A percentile compares a stretch with the other conserved stretches of the same genome.
Conservation (phyloP, 2,888 invertebrate species). For the Pilophorus perplexus region DNA sequence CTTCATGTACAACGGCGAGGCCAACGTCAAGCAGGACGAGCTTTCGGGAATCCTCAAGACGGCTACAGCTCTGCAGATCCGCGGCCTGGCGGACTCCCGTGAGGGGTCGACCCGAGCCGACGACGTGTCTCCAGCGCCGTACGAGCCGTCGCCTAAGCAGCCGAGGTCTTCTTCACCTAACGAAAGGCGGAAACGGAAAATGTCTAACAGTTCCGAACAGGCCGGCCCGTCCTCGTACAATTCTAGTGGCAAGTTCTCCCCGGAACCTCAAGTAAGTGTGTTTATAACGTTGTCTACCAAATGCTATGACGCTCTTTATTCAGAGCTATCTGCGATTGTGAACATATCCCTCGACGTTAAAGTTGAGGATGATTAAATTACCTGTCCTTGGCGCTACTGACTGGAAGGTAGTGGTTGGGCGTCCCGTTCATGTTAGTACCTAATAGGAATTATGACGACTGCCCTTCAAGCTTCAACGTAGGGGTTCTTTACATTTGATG, state of each 20-base stretch:
- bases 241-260: conserved; percentile 53
- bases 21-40: conserved; percentile 87
- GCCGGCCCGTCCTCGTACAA: conserved; percentile 44
- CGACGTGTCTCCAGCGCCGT: conserved; percentile 44
- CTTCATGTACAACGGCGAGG: conserved; percentile 92
- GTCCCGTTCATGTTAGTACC: too few relatives aligned
- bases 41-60: conserved; percentile 88
- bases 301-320: too few relatives aligned
- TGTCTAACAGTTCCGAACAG: conserved; percentile 58
- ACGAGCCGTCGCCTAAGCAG: conserved; percentile 39
- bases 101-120: conserved; percentile 48
- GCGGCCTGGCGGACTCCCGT: conserved; percentile 76
- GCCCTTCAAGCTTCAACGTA: too few relatives aligned
- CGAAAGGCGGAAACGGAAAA: conserved; percentile 64
- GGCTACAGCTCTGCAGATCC: conserved; percentile 84
- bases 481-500: too few relatives aligned
- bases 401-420: too few relatives aligned
- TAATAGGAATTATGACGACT: too few relatives aligned
- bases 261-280: conserved; percentile 46
- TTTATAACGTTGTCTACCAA: neutral
- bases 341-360: too few relatives aligned
- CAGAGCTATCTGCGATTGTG: too few relatives aligned
- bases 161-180: conserved; percentile 51
- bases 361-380: too few relatives aligned
- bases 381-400: too few relatives aligned